These are phyloP conservation scores for Indri indri DNA, from an alignment of 2,113 vertebrate genomes.

Conservation along the genomic window DNA sequence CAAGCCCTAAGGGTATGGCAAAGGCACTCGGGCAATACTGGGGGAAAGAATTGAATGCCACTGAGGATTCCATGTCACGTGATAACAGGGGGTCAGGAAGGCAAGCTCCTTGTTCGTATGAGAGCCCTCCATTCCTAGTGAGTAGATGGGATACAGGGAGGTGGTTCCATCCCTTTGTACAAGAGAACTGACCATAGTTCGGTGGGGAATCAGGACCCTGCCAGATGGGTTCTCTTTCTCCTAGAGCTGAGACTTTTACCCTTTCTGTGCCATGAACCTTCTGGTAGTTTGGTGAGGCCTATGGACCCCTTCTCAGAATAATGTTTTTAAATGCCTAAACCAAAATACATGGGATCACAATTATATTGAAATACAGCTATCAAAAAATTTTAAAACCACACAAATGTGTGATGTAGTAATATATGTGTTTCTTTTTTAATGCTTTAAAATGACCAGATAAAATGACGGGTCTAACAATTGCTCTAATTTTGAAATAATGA, in stretches of 20 bases:
- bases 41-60: neutral
- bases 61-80: neutral
- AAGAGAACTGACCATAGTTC: neutral
- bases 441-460: conserved; percentile 14
- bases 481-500: conserved; percentile 4
- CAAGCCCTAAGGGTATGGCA: neutral
- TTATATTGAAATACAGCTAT: neutral
- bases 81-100: neutral
- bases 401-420: neutral
- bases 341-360: neutral
- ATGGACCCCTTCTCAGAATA: neutral
- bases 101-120: neutral
- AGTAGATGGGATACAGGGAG: neutral
- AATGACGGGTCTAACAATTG: neutral
- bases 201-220: neutral
- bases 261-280: neutral
- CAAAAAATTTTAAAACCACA: neutral
- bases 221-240: neutral
- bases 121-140: neutral
- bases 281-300: neutral
- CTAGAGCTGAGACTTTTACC: neutral
- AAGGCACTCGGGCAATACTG: neutral
- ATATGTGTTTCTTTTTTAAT: neutral
- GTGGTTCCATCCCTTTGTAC: neutral
- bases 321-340: neutral